Evolutionary conservation across 2,113 vertebrate genomes (phyloP), one percentile per base, ranked within the genome.

Genomic region (Corythornis vintsioides): DNA sequence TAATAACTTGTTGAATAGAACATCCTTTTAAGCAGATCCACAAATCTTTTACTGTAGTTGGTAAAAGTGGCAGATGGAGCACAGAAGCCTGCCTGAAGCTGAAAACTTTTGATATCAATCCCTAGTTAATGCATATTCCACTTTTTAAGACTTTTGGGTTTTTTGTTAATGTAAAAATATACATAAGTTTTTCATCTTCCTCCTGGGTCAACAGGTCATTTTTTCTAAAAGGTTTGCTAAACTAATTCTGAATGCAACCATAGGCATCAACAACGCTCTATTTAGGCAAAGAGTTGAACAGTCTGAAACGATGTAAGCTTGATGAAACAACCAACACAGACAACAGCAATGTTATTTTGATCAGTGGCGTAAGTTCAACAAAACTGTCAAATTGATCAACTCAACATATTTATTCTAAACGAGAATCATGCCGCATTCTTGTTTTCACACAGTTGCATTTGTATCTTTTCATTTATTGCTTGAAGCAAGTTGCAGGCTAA

Each of bases 301-400:
- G 67, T 42, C 38, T 45, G 43, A 38, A 35, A 14, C 0, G 0
- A 87, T 47, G 53, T 73, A 82, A 91, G 26, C 40, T 40, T 52
- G 43, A 89, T 45, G 43, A 77, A 85, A 59, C 29, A 75, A 61
- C 8, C 1, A 2, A 22, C 33, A 25, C 9, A 42, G 75, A 33
- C 20, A 89, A 75, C 33, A 50, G 16, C 42, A 40, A 11, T 9
- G 31, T 73, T 69, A 77, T 59, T 93, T 61, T 72, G 47, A 72
- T 65, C 85, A 76, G 79, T n/a, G 26, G 43, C 53, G 1, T 31
- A 86, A 75, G 35, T 61, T 86, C 77, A 83, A 91, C 80, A 43
- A 86, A 95, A 90, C 40, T 50, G 35, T 29, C 52, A 77, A 85
- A 86, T 90, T 69, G 42, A 93, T 69, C 67, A 85, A 29, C 33